These are phyloP conservation scores for Pelochelys cantorii DNA, from an alignment of 2,797 vertebrate species.

Conservation along the genomic window DNA sequence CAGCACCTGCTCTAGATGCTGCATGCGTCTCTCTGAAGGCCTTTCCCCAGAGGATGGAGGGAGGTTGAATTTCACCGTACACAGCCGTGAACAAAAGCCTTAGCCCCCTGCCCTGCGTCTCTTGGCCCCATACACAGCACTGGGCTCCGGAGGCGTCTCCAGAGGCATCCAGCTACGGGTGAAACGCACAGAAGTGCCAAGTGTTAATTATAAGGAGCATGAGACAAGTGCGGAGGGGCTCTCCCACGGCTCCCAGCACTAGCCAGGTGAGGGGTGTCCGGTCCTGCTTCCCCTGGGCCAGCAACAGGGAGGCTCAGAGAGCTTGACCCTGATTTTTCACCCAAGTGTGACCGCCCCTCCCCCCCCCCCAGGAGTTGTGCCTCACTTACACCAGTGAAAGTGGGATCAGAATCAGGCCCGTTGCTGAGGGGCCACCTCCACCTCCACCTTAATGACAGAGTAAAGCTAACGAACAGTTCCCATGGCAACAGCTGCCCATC, in stretches of 20 bases:
- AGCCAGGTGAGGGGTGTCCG: neutral
- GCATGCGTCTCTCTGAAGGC: neutral
- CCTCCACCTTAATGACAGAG: neutral
- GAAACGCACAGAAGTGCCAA: neutral
- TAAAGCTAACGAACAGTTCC: slow-evolving; percentile 55
- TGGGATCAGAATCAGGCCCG: neutral
- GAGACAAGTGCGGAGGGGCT: neutral
- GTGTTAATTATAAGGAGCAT: neutral
- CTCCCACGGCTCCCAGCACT: neutral
- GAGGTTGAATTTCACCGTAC: neutral
- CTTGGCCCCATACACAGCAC: neutral
- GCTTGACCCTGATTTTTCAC: neutral
- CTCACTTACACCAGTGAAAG: neutral
- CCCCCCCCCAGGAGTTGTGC: neutral
- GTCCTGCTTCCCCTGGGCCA: neutral
- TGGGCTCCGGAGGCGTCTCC: neutral
- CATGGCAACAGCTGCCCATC: slow-evolving; percentile 42
- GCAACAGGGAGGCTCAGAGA: neutral
- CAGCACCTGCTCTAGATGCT: too few relatives aligned
- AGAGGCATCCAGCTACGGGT: neutral
- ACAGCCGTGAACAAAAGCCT: neutral
- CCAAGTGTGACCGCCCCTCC: neutral
- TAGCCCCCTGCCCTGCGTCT: neutral
- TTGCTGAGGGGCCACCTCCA: too few relatives aligned
- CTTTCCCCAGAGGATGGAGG: neutral